A percentile compares a stretch with the other conserved stretches of the same genome.
phyloP scores from a whole-genome alignment of 2,888 invertebrate genomes.

The Machimus rusticus region DNA sequence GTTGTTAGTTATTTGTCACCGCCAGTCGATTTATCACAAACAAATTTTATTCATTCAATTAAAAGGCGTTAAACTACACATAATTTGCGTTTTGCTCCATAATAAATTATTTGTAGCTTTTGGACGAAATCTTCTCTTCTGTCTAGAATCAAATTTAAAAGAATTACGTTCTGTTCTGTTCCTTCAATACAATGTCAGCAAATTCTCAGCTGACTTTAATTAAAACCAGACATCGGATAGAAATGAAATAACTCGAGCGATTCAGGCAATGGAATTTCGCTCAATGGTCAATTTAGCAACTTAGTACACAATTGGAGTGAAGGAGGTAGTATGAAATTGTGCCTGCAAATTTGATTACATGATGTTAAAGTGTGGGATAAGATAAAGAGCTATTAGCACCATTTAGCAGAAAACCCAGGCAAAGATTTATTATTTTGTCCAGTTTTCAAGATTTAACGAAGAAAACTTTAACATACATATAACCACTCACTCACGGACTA shows the following conservation, averaged over 20 bases:
- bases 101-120: background rate
- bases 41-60: background rate
- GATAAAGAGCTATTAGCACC: background rate
- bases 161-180: background rate
- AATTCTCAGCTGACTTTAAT: background rate
- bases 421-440: background rate
- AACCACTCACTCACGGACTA: background rate
- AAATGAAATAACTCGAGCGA: background rate
- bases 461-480: background rate
- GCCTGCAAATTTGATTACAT: background rate
- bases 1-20: too few species aligned
- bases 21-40: background rate
- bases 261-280: background rate
- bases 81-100: background rate
- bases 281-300: background rate
- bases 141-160: background rate
- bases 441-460: background rate
- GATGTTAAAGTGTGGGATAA: background rate
- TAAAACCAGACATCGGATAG: background rate
- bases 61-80: background rate
- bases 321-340: background rate
- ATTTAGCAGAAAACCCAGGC: background rate
- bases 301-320: background rate
- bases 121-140: too few species aligned
- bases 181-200: background rate